Base-by-base conservation (phyloP, 2,113 vertebrate genomes). In the Odocoileus hemionus region DNA sequence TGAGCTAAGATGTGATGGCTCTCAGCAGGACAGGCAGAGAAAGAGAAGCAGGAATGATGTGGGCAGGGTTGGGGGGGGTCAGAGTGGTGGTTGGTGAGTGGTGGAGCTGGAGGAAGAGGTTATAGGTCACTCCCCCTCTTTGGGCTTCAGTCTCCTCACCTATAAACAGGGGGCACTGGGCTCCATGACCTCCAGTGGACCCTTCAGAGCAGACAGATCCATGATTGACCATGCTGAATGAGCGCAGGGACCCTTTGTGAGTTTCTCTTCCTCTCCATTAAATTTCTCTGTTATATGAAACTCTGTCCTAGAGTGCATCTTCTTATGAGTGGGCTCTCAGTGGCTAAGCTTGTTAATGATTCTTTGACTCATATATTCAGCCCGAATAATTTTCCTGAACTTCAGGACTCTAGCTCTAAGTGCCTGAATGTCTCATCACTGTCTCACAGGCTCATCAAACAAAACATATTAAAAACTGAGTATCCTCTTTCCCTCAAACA, bases 11-110 rank as follows among this genome's bases (percentile, higher is more conserved):
- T 17, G 2, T 64, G n/a, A 64, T 2, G 33, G n/a, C 50, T 82
- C 33, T 64, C 61, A 30, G 57, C 52, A 85, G 61, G 15, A 36
- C 58, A 74, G 64, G 39, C 23, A 93, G 64, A 57, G 45, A 74
- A 74, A 88, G 50, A 55, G 52, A 55, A 86, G 47, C 30, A 36
- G 7, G 16, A n/a, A 43, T 43, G 14, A 25, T 74, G 19, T 74
- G 11, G 36, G 36, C 70, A 1, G 0, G 2, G 21, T 25, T 6
- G 9, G 39, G n/a, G n/a, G 2, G 2, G 1, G 0, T 39, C 2
- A 0, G 17, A 19, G 19, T 36, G 17, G 64, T 36, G 52, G 21
- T 58, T 93, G 39, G 39, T 58, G 30, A 85, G 39, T 86, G 67
- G 47, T 47, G 30, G 52, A 76, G 30, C 43, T 76, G 25, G 64